These are phyloP conservation scores for Mormyrus iriodes DNA, from an alignment of 2,113 vertebrate species.

Conservation along the genomic window DNA sequence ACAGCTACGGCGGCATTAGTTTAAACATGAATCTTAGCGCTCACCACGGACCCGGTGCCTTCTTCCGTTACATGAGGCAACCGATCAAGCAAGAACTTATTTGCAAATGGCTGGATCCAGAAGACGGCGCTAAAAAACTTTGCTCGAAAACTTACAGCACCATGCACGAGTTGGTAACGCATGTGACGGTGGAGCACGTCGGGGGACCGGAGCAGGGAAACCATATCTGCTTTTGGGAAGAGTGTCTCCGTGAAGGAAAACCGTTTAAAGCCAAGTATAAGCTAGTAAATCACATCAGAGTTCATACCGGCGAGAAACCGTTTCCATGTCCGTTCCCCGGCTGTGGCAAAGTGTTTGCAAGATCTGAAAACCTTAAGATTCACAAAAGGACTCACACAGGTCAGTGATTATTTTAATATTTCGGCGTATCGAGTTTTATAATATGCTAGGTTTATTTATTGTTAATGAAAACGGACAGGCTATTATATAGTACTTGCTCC, in stretches of 20 bases:
- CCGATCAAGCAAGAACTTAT: slow-evolving; percentile 98
- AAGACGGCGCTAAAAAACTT: slow-evolving; percentile 72
- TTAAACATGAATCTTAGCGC: slow-evolving; percentile 86
- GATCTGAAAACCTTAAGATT: slow-evolving; percentile 98
- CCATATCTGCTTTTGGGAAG: slow-evolving; percentile 98
- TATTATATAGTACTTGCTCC: not conserved
- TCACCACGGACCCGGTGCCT: slow-evolving; percentile 87
- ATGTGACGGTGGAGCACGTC: slow-evolving; percentile 97
- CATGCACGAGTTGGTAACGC: slow-evolving; percentile 96
- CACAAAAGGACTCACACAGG: slow-evolving; percentile 99
- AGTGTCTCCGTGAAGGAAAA: slow-evolving; percentile 94
- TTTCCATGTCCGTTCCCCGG: slow-evolving; percentile 97
- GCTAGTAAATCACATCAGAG: slow-evolving; percentile 98
- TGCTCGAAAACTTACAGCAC: slow-evolving; percentile 98
- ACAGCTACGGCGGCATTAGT: slow-evolving; percentile 81
- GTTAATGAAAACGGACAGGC: not conserved
- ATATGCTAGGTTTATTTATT: not conserved
- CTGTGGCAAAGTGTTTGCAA: slow-evolving; percentile 97
- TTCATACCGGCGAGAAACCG: slow-evolving; percentile 98
- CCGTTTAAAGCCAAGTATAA: slow-evolving; percentile 99
- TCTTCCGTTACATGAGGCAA: slow-evolving; percentile 98
- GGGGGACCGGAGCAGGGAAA: slow-evolving; percentile 95
- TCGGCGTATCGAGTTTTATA: slow-evolving; percentile 26
- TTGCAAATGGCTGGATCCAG: slow-evolving; percentile 92
- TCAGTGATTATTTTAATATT: slow-evolving; percentile 64